Percentiles rank a stretch among this genome's conserved stretches.
Evolutionary conservation across 2,113 vertebrate genomes (phyloP).

Genomic region (Stegostoma tigrinum): DNA sequence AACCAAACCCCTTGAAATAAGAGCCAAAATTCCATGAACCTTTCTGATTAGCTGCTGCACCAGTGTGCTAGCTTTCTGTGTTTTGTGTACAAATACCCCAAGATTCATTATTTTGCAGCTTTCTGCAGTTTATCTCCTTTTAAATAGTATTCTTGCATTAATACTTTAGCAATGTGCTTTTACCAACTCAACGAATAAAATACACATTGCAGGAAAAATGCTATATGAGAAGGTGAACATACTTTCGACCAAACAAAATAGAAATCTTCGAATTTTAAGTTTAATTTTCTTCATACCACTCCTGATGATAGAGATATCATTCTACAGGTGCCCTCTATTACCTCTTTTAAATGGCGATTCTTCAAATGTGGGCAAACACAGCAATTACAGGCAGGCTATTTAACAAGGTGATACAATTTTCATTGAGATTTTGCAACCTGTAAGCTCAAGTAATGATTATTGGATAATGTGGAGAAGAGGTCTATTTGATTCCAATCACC

Average conservation of each 20-base stretch:
- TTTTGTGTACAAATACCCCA: too few relatives aligned
- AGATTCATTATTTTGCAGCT: too few relatives aligned
- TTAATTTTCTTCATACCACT: not conserved
- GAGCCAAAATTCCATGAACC: too few relatives aligned
- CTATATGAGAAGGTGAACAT: not conserved
- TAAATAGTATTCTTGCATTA: too few relatives aligned
- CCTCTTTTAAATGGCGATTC: not conserved
- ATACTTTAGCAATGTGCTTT: too few relatives aligned
- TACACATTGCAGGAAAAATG: too few relatives aligned
- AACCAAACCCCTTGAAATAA: too few relatives aligned
- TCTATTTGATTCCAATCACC: not conserved
- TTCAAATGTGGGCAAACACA: not conserved
- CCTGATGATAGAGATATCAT: not conserved
- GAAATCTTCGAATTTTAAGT: not conserved
- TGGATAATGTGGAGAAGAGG: not conserved
- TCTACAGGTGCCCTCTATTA: not conserved
- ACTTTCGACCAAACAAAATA: not conserved
- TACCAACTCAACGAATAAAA: too few relatives aligned
- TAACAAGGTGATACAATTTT: not conserved
- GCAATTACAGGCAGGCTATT: not conserved
- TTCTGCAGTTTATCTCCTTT: too few relatives aligned
- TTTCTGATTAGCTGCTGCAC: too few relatives aligned
- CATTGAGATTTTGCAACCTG: not conserved
- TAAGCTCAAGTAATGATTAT: not conserved
- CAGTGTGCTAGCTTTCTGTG: too few relatives aligned